phyloP scores from a whole-genome alignment of 1,140 invertebrate genomes.

The Drosophila guanche region DNA sequence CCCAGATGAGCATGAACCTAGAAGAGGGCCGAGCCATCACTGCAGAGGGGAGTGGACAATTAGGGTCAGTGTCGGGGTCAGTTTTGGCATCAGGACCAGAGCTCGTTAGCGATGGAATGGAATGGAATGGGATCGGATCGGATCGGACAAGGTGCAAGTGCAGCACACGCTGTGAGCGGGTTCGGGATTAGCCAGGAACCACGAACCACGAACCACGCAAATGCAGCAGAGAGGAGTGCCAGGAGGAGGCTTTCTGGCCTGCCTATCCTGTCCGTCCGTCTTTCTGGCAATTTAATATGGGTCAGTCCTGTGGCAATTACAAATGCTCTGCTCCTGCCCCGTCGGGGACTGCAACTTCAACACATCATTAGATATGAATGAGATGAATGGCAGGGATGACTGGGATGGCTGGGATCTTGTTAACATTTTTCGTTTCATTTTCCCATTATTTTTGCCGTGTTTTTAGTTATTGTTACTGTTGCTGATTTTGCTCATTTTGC shows the following conservation, averaged over 20 bases:
- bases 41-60: slow-evolving; percentile 32
- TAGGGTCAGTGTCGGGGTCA: slow-evolving; percentile 21
- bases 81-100: no score
- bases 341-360: slow-evolving; percentile 30
- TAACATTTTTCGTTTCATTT: slow-evolving; percentile 9
- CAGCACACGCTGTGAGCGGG: slow-evolving; percentile 11
- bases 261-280: slow-evolving; percentile 3
- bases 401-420: slow-evolving; percentile 34
- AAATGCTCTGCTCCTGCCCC: slow-evolving; percentile 29
- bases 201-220: not conserved
- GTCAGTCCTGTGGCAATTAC: slow-evolving; percentile 30
- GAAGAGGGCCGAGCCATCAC: slow-evolving; percentile 11
- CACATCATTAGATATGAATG: slow-evolving; percentile 48
- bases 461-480: not conserved
- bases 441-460: slow-evolving; percentile 7
- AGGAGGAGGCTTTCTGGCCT: slow-evolving; percentile 2
- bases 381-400: no score
- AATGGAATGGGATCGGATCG: not conserved
- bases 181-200: slow-evolving; percentile 1
- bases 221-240: slow-evolving; percentile 2
- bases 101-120: not conserved
- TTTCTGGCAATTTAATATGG: slow-evolving; percentile 21
- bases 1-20: not conserved
- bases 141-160: slow-evolving; percentile 11
- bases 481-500: no score